A percentile compares a stretch with the other conserved stretches of the same genome.
These are phyloP conservation scores for Drosophila pandora DNA, from an alignment of 1,140 invertebrate species.

Conservation along the genomic window DNA sequence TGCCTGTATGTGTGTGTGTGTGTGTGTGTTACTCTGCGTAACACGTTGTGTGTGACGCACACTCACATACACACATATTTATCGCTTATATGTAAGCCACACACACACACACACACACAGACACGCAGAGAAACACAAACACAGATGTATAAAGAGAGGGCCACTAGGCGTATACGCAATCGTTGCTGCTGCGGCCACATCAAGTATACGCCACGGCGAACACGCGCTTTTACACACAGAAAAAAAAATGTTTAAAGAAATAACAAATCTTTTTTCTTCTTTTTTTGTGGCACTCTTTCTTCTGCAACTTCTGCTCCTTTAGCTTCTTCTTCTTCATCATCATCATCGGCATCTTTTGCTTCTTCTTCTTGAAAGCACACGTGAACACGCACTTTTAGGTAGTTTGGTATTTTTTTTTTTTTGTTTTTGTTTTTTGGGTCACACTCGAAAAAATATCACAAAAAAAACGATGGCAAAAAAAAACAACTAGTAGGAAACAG, in stretches of 20 bases:
- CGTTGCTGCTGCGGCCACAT: conserved; percentile 49
- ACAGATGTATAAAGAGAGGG: conserved; percentile 5
- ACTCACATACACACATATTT: conserved; percentile 24
- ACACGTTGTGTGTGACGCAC: conserved; percentile 64
- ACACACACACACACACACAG: conserved; percentile 21
- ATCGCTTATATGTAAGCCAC: conserved; percentile 1
- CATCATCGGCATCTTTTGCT: not conserved
- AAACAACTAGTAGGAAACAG: conserved; percentile 32
- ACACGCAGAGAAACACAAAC: conserved; percentile 7
- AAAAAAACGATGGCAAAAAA: conserved; percentile 48
- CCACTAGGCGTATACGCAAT: conserved; percentile 73
- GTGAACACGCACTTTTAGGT: conserved; percentile 9
- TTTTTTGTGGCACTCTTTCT: too few relatives aligned
- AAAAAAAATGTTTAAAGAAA: conserved; percentile 28
- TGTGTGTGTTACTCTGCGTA: conserved; percentile 35
- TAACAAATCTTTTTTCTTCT: too few relatives aligned
- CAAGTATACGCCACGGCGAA: conserved; percentile 68
- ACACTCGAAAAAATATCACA: conserved; percentile 30
- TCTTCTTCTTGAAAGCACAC: not conserved
- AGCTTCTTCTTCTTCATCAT: not conserved
- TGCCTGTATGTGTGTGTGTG: not conserved
- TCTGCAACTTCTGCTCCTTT: conserved; percentile 8
- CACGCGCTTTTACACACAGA: conserved; percentile 46
- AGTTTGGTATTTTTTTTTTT: not conserved
- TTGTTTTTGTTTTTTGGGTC: conserved; percentile 28